Base-by-base conservation (phyloP, 2,113 vertebrate genomes). In the Sceloporus undulatus region DNA sequence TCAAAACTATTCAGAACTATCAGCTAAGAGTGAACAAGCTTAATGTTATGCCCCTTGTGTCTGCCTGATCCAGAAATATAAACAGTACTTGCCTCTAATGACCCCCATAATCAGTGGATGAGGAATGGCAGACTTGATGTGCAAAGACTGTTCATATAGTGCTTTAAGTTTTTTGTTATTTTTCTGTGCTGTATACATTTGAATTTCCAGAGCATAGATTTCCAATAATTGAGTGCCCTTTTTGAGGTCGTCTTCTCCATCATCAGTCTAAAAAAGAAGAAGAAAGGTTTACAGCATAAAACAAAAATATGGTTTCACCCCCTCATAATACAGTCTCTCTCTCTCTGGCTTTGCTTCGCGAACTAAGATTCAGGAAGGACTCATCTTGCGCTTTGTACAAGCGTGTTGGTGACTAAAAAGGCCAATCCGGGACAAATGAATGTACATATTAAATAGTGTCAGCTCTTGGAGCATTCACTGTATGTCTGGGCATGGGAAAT, bases 161-260 rank as follows among this genome's bases (percentile, higher is more conserved):
- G 99, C 99, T 97, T 99, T 99, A 88, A 99, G 97, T 93, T 99
- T 99, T 97, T 99, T 99, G 97, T 99, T 99, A 97, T 99, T 99
- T 97, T 99, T 99, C 96, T 99, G 99, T 93, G 99, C 98, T 0
- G 99, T 99, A 93, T 99, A 99, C 99, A 99, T 99, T 92, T 99
- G 99, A 96, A 99, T 99, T 97, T 99, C 99, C 95, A 99, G 96
- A 94, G 99, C 99, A 90, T 99, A 99, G 93, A 99, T 99, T 97
- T 99, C 99, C 97, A 99, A 93, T 93, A 99, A 97, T 89, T 99
- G 99, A 65, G 99, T 99, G 92, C 99, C 99, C 94, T 99, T 99
- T 96, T 99, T 99, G 82, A 99, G 95, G 94, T 99, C 99, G 94
- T 99, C 98, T 96, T 99, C 99, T 70, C 99, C 99, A 96, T 99